Conservation (phyloP, 2,888 invertebrate genomes). For the Hypolimnas misippus region DNA sequence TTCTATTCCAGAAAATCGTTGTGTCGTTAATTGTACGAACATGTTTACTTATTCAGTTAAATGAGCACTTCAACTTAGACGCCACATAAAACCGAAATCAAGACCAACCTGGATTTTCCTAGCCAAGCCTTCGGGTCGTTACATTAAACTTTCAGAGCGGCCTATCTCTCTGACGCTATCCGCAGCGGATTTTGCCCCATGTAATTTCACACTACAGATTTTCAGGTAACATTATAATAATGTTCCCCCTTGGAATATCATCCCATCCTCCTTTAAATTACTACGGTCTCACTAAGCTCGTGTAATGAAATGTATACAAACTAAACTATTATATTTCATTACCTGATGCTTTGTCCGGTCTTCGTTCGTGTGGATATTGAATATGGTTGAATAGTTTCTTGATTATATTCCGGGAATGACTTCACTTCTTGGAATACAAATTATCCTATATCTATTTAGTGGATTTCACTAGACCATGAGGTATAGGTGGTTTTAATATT, state of each 20-base stretch:
- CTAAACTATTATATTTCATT: constrained; percentile 1
- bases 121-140: constrained; percentile 59
- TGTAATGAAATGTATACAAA: constrained; percentile 29
- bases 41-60: constrained; percentile 60
- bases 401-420: no score
- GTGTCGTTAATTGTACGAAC: constrained; percentile 41
- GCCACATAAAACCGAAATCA: constrained; percentile 68
- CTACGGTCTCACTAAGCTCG: constrained; percentile 16
- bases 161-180: constrained; percentile 55
- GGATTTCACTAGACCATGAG: no score
- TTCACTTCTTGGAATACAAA: no score
- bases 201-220: constrained; percentile 67
- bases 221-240: constrained; percentile 56
- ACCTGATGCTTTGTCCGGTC: background rate
- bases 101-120: constrained; percentile 60
- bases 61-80: constrained; percentile 56
- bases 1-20: constrained; percentile 32
- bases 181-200: constrained; percentile 59
- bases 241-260: constrained; percentile 39
- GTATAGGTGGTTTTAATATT: no score
- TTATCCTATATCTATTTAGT: no score
- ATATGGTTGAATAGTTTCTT: background rate
- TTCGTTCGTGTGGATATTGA: background rate
- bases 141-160: constrained; percentile 72
- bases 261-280: constrained; percentile 30